These are phyloP conservation scores for Ispidina picta DNA, from an alignment of 2,797 vertebrate genomes.

Conservation along the genomic window DNA sequence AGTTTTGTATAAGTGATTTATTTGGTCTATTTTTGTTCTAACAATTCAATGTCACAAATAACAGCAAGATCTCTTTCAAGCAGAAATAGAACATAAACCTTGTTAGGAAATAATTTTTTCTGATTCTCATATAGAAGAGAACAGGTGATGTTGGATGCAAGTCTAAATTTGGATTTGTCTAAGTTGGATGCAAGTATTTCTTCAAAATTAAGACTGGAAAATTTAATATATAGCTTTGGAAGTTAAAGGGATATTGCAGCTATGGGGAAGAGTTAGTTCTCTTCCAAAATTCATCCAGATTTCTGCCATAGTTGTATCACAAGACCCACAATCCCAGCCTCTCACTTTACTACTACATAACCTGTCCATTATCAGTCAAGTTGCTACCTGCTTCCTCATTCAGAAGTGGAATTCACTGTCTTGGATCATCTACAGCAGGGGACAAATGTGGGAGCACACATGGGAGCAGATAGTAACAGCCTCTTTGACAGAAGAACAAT, in stretches of 20 bases:
- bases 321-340: background rate
- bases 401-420: background rate
- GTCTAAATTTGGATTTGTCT: too few relatives aligned
- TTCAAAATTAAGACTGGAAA: background rate
- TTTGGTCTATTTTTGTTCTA: background rate
- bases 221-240: background rate
- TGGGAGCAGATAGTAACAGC: background rate
- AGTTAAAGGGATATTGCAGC: background rate
- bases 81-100: background rate
- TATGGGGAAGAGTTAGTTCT: background rate
- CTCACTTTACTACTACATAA: background rate
- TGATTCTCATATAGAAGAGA: background rate
- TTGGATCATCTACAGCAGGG: background rate
- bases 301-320: background rate
- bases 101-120: background rate
- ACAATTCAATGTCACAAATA: background rate
- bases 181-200: too few relatives aligned
- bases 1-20: background rate
- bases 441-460: too few relatives aligned
- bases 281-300: background rate
- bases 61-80: background rate
- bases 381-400: background rate
- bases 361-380: background rate
- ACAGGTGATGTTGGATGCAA: background rate
- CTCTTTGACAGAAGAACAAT: background rate